phyloP scores from a whole-genome alignment of 2,113 vertebrate species.

The Aepyceros melampus region DNA sequence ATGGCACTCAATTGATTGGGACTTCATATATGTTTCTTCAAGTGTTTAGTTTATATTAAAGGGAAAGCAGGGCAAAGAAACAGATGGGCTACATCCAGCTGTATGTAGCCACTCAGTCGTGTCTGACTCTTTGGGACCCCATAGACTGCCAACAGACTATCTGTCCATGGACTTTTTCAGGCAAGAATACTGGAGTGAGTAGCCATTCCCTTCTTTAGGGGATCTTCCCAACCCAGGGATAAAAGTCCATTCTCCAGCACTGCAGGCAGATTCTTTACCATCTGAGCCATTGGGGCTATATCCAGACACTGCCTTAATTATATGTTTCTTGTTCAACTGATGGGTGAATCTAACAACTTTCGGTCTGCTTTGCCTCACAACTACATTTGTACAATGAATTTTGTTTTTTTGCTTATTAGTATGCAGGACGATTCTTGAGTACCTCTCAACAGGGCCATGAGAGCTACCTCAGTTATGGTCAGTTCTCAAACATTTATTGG shows the following conservation, averaged over 20 bases:
- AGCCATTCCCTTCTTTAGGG: background rate
- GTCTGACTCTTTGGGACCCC: background rate
- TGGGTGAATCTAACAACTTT: background rate
- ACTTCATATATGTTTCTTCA: background rate
- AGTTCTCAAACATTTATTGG: constrained; percentile 14
- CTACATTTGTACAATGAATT: background rate
- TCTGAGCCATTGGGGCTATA: background rate
- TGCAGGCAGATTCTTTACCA: background rate
- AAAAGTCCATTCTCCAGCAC: fast-evolving
- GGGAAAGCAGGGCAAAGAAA: background rate
- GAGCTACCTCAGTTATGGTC: background rate
- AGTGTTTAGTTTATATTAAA: background rate
- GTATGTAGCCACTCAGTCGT: background rate
- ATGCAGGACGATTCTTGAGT: background rate
- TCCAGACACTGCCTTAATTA: background rate
- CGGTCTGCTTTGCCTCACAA: background rate
- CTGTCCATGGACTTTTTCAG: background rate
- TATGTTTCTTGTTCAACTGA: background rate
- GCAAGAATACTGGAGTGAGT: background rate
- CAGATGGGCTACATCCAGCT: background rate
- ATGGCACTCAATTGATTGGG: background rate
- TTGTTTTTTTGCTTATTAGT: background rate
- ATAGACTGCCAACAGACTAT: background rate
- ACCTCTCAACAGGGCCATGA: background rate
- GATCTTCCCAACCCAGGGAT: background rate